Conservation (phyloP, 2,113 vertebrate species). For the Brevimyrus niger region DNA sequence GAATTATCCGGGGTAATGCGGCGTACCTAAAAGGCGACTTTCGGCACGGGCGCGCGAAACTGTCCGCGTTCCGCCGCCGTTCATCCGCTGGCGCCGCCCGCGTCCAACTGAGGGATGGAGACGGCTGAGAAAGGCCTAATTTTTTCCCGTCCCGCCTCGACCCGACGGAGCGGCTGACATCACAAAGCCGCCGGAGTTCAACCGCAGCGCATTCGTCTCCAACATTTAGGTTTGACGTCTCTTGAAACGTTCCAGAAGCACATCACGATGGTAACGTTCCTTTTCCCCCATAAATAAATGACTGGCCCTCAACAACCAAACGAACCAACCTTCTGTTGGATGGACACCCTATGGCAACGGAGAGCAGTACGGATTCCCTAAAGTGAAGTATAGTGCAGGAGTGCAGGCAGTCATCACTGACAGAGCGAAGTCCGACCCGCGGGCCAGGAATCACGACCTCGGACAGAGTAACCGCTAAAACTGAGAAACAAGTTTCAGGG, state of each 20-base stretch:
- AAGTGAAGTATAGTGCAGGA: background rate
- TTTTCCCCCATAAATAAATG: background rate
- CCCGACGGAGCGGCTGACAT: background rate
- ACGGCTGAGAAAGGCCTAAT: background rate
- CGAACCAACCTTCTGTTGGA: background rate
- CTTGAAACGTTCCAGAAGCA: background rate
- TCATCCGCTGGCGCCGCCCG: background rate
- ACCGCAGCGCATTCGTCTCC: background rate
- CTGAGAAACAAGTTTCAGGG: background rate
- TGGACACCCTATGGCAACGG: background rate
- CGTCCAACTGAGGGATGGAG: background rate
- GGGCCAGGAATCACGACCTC: background rate
- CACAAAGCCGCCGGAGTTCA: background rate
- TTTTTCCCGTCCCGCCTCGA: background rate
- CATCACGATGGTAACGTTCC: background rate
- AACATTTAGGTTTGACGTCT: background rate
- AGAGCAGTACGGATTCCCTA: background rate
- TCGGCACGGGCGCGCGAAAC: background rate
- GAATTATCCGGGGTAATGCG: constrained; percentile 1
- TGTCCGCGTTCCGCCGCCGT: background rate
- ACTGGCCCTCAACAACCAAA: background rate
- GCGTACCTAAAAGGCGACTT: background rate
- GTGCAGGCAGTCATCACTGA: background rate
- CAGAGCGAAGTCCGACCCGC: background rate
- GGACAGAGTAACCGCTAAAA: background rate